Evolutionary conservation across 2,113 vertebrate species (phyloP), one percentile per base, ranked within the genome.

Genomic region (Crotalus horridus): DNA sequence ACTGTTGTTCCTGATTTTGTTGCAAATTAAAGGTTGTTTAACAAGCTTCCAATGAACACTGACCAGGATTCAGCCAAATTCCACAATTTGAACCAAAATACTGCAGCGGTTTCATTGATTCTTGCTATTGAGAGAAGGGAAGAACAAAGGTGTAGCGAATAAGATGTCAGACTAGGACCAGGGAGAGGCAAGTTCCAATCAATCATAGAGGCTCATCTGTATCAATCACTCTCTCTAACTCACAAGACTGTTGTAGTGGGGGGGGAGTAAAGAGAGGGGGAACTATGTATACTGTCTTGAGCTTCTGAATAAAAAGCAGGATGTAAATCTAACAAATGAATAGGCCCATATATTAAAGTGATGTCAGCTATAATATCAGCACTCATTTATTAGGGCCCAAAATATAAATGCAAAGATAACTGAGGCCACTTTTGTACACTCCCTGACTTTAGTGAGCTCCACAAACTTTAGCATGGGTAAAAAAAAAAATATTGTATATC

Each of bases 31-130:
- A 13, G 88, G 20, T n/a, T 85, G 6, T 85, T 85, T 85, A 54
- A 85, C 89, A 59, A 85, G 20, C 74, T 58, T 29, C 56, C 91
- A 87, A 23, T 87, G 43, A 92, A 88, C 56, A 53, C 87, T 92
- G 87, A 92, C 56, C 58, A 74, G 9, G 24, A 85, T 43, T 81
- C 39, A 89, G 6, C 39, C 87, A 48, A 48, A 33, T 56, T 69
- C 51, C 33, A 92, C 39, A 92, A 92, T n/a, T 12, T 56, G 61
- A 92, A 89, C 56, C 33, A 55, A 88, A 88, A 55, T 92, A 55
- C 15, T 56, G 59, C 24, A 29, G 21, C n/a, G 20, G 54, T 88
- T 43, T 87, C 43, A 64, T 39, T 69, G 46, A 61, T 51, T 54
- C 58, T 87, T 64, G 29, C 86, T 87, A 88, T 26, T 26, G 39